These are phyloP conservation scores for Hapalemur alaotrensis DNA, from an alignment of 2,797 vertebrate species.

Conservation along the genomic window DNA sequence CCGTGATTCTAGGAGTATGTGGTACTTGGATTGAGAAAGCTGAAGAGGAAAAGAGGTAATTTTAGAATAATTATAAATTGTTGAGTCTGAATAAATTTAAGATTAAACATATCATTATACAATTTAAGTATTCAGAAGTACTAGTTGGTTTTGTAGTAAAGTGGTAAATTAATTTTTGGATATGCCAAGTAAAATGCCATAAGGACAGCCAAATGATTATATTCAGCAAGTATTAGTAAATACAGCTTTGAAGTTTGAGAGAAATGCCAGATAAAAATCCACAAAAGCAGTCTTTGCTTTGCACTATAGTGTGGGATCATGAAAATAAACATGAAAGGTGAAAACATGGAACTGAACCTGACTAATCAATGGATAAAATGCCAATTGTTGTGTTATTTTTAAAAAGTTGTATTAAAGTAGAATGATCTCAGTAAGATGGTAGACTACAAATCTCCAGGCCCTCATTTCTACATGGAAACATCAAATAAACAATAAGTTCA, in stretches of 20 bases:
- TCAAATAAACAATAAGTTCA: background rate
- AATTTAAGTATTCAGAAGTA: background rate
- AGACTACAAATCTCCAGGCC: background rate
- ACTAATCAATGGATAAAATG: background rate
- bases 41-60: background rate
- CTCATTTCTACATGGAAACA: background rate
- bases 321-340: background rate
- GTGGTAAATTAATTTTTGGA: background rate
- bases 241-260: background rate
- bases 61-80: background rate
- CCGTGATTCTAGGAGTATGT: background rate
- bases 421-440: background rate
- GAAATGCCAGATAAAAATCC: background rate
- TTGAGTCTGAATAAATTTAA: background rate
- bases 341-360: background rate
- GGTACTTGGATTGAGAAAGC: background rate
- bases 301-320: background rate
- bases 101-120: background rate
- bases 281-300: background rate
- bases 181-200: background rate
- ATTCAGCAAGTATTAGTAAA: background rate
- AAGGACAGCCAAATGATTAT: background rate
- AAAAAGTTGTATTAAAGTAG: background rate
- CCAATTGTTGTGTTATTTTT: background rate
- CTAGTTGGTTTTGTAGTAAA: background rate